A percentile compares a stretch with the other conserved stretches of the same genome.
These are phyloP conservation scores for Tenodera sinensis DNA, from an alignment of 2,888 invertebrate genomes.

Conservation along the genomic window DNA sequence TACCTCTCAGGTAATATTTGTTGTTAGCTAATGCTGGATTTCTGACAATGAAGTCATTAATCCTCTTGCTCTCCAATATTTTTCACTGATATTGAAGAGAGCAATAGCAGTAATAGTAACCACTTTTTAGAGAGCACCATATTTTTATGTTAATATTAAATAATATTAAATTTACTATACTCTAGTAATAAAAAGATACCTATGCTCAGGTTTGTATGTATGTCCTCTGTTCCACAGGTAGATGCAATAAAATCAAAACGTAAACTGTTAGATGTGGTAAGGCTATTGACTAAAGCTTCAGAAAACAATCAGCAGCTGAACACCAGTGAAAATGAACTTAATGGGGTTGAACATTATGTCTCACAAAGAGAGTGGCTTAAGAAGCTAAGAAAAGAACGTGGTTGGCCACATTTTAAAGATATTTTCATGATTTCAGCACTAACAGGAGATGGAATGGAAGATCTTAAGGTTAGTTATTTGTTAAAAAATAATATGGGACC, in stretches of 20 bases:
- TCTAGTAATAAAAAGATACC: too few relatives aligned
- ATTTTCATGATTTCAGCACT: constrained; percentile 91
- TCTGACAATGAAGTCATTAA: too few relatives aligned
- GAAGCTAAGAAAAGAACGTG: constrained; percentile 38
- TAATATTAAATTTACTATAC: too few relatives aligned
- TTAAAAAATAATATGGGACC: not conserved
- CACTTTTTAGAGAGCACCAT: too few relatives aligned
- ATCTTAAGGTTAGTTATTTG: constrained; percentile 57
- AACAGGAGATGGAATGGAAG: constrained; percentile 68
- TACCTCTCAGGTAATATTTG: too few relatives aligned
- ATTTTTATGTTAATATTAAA: too few relatives aligned
- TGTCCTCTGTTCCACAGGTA: constrained; percentile 50
- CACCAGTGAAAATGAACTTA: not conserved
- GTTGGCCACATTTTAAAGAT: constrained; percentile 77
- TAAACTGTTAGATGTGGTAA: constrained; percentile 68
- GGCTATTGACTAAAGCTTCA: constrained; percentile 57
- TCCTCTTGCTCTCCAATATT: too few relatives aligned
- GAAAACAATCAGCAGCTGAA: constrained; percentile 29
- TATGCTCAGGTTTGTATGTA: not conserved
- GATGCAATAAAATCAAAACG: constrained; percentile 67
- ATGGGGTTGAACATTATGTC: too few relatives aligned
- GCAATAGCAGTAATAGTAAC: too few relatives aligned
- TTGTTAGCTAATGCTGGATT: too few relatives aligned
- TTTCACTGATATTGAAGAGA: too few relatives aligned
- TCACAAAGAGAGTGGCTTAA: not conserved